These are phyloP conservation scores for Pelobates cultripes DNA, from an alignment of 2,797 vertebrate genomes.

Conservation along the genomic window DNA sequence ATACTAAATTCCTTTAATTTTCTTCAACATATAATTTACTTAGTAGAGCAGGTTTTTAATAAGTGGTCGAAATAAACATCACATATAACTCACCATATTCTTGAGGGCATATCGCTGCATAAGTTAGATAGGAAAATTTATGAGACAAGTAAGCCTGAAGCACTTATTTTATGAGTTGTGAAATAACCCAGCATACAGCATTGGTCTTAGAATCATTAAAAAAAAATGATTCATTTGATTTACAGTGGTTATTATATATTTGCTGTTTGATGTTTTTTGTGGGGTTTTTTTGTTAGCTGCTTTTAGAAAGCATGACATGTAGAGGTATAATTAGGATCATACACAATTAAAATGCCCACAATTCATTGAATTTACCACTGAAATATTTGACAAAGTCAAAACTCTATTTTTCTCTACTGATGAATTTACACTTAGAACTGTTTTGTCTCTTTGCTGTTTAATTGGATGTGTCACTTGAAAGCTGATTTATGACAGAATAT, in stretches of 20 bases:
- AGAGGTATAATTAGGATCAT: background rate
- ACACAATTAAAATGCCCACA: background rate
- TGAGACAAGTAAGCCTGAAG: slow-evolving; percentile 57
- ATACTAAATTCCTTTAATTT: slow-evolving; percentile 55
- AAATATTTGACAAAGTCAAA: background rate
- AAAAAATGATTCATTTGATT: slow-evolving; percentile 50
- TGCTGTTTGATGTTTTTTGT: no score
- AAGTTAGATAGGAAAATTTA: slow-evolving; percentile 63
- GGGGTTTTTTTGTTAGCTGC: no score
- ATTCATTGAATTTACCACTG: background rate
- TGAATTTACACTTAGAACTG: slow-evolving; percentile 27
- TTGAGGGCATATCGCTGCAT: slow-evolving; percentile 61
- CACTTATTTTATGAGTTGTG: slow-evolving; percentile 49
- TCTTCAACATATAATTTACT: slow-evolving; percentile 59
- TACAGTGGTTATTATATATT: slow-evolving; percentile 9
- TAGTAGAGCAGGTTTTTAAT: slow-evolving; percentile 45
- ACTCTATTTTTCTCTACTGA: background rate
- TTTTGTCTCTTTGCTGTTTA: slow-evolving; percentile 37
- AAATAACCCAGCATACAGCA: slow-evolving; percentile 65
- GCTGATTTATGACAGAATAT: slow-evolving; percentile 41
- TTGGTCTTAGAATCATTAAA: slow-evolving; percentile 56
- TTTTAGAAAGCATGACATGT: no score
- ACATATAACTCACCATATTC: slow-evolving; percentile 48
- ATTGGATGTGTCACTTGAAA: slow-evolving; percentile 44
- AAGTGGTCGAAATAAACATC: slow-evolving; percentile 23